phyloP scores from a whole-genome alignment of 2,797 vertebrate genomes.

The Triplophysa yarkandensis region DNA sequence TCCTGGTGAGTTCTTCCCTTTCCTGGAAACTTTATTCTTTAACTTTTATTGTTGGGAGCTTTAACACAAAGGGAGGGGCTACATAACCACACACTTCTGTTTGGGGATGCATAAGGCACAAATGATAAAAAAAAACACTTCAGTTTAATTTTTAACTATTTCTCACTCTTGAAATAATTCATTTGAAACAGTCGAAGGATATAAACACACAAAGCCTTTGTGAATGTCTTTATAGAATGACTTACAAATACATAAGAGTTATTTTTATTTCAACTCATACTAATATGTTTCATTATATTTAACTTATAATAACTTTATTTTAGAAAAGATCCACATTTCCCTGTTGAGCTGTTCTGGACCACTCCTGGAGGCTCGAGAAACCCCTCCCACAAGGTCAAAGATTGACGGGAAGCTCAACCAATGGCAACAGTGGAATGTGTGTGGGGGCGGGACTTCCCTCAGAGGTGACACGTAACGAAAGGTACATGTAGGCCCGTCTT shows the following conservation, averaged over 20 bases:
- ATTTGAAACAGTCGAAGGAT: neutral
- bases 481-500: conserved; percentile 9
- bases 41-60: no score
- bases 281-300: no score
- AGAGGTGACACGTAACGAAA: conserved; percentile 80
- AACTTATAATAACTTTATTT: no score
- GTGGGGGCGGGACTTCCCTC: conserved; percentile 77
- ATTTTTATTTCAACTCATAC: no score
- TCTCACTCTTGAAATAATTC: neutral
- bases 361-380: neutral
- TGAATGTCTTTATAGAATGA: no score
- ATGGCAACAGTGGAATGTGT: neutral
- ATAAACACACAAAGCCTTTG: no score
- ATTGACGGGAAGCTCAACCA: neutral
- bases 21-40: no score
- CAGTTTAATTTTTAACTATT: no score
- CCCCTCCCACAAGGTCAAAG: neutral
- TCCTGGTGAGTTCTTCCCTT: no score
- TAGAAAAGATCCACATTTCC: no score
- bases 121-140: neutral
- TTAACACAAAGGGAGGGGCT: no score
- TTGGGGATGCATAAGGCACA: neutral
- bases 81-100: neutral
- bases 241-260: no score
- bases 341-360: neutral